Base-by-base conservation (phyloP, 2,888 invertebrate species). In the Norana najaformis region DNA sequence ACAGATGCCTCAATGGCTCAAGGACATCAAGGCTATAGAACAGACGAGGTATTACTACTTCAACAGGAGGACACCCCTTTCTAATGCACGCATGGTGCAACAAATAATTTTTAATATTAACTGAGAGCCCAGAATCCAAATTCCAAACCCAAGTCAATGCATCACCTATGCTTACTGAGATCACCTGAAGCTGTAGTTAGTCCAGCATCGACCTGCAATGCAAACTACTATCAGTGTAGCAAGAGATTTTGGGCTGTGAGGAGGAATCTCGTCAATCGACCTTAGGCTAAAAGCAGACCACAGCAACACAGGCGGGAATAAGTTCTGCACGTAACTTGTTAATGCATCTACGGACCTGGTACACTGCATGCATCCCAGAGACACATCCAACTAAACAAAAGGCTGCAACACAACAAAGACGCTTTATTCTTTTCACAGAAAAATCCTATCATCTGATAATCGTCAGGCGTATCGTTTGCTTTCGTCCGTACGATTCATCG, bases 381-480 rank as follows among this genome's bases (percentile, higher is more conserved):
- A 69, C 6, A 30, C 8, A 11, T 69, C n/a, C 69, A 69, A 69
- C n/a, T 69, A 69, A 69, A 69, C 69, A 69, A 69, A 69, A 69
- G 69, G 69, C 69, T 69, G 69, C 69, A 69, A 69, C 69, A 69
- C 69, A 69, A 69, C 69, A 69, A 69, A 69, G 69, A 69, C 69
- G 69, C 69, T 69, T 69, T n/a, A 69, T n/a, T n/a, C n/a, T n/a
- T n/a, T 30, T n/a, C 11, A 69, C 69, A 69, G 69, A 69, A 69
- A 69, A 69, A 69, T 69, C 69, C 69, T 69, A 69, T 69, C n/a
- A 13, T 69, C n/a, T n/a, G n/a, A 16, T n/a, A n/a, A n/a, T 69
- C n/a, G 13, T 69, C 69, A 69, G 69, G 69, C 69, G 69, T 13
- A 69, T 69, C 69, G 69, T 69, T 69, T 69, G 69, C 30, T 69